Evolutionary conservation across 2,888 invertebrate species (phyloP).

Genomic region (Auanema sp.): DNA sequence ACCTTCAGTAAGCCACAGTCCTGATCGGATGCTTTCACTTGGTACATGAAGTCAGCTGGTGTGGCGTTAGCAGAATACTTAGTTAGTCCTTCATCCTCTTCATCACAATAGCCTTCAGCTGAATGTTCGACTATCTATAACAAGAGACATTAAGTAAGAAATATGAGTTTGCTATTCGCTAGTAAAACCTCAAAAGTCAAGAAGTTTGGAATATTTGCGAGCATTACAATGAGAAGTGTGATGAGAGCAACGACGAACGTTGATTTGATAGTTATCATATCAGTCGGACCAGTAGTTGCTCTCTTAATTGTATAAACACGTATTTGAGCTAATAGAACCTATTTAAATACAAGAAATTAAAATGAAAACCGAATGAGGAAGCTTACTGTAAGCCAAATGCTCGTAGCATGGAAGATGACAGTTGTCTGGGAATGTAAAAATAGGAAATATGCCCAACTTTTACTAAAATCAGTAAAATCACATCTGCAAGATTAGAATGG

Average conservation of each 20-base stretch:
- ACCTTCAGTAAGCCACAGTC: constrained; percentile 44
- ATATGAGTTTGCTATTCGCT: constrained; percentile 1
- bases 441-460: constrained; percentile 66
- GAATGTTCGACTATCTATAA: constrained; percentile 54
- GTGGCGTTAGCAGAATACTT: constrained; percentile 2
- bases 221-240: constrained; percentile 46
- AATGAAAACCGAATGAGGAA: background rate
- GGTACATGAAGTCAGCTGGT: constrained; percentile 26
- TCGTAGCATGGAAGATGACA: constrained; percentile 67
- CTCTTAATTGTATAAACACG: constrained; percentile 67
- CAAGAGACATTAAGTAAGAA: constrained; percentile 6
- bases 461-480: constrained; percentile 57
- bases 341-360: background rate
- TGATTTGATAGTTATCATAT: constrained; percentile 31
- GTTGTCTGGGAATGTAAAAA: constrained; percentile 67
- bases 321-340: constrained; percentile 67
- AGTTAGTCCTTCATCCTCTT: constrained; percentile 9
- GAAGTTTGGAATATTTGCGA: constrained; percentile 60
- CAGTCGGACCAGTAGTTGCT: constrained; percentile 56
- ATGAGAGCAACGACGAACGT: constrained; percentile 48
- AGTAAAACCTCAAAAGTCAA: constrained; percentile 55
- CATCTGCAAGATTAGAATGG: constrained; percentile 38
- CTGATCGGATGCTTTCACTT: constrained; percentile 35
- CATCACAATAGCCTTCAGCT: constrained; percentile 24
- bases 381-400: constrained; percentile 67